Conservation (phyloP, 2,113 vertebrate genomes). For the Eurypyga helias region DNA sequence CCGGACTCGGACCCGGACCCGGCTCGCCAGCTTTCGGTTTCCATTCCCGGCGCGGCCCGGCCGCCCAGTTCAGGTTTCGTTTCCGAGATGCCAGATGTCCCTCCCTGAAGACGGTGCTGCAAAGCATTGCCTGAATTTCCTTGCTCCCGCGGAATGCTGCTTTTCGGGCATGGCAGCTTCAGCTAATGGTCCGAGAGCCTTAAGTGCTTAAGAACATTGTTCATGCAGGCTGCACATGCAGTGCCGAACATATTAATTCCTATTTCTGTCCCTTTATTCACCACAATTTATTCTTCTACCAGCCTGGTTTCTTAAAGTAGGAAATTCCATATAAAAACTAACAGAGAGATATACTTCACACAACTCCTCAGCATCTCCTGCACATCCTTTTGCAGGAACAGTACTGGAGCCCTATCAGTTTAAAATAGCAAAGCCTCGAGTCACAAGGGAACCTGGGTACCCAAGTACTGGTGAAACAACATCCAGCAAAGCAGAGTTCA, state of each 20-base stretch:
- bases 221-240: neutral
- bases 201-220: neutral
- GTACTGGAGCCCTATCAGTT: neutral
- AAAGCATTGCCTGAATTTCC: rapidly evolving
- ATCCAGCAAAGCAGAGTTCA: neutral
- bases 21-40: neutral
- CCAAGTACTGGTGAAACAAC: neutral
- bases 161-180: neutral
- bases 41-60: rapidly evolving
- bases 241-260: neutral
- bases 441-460: neutral
- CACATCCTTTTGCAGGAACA: neutral
- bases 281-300: neutral
- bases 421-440: neutral
- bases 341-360: too few relatives aligned
- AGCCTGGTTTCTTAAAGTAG: neutral
- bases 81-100: rapidly evolving
- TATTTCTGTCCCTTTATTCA: neutral
- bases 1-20: too few relatives aligned
- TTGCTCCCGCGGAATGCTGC: rapidly evolving
- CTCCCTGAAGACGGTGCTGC: neutral
- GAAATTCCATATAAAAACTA: neutral
- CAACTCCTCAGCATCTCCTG: neutral
- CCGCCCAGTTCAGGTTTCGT: rapidly evolving
- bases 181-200: neutral